Conservation (phyloP, 2,113 vertebrate species). For the Lipotes vexillifer region DNA sequence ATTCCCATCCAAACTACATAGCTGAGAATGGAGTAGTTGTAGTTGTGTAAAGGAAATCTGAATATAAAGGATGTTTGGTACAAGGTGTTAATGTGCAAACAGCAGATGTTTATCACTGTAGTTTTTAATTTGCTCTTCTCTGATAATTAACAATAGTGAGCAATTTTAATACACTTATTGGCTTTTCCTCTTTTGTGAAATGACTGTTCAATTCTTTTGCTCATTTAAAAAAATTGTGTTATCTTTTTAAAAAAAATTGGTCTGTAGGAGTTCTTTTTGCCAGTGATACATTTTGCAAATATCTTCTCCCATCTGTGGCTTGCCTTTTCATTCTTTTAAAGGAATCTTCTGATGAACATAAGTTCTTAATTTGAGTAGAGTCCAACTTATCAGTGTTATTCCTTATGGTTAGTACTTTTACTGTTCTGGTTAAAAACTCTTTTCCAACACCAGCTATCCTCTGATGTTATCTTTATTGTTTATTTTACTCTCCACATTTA, state of each 20-base stretch:
- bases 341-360: background rate
- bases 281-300: background rate
- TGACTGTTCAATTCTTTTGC: background rate
- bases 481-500: background rate
- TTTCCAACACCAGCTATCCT: background rate
- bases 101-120: conserved; percentile 2
- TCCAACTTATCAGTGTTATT: background rate
- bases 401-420: background rate
- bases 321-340: background rate
- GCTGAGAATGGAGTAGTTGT: background rate
- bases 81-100: background rate
- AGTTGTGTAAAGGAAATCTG: conserved; percentile 24
- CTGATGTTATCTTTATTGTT: background rate
- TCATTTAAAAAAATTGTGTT: background rate
- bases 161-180: conserved; percentile 9
- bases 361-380: background rate
- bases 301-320: background rate
- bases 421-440: background rate
- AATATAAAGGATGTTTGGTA: background rate
- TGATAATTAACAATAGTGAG: background rate
- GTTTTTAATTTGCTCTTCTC: conserved; percentile 17
- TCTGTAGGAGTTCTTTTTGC: background rate
- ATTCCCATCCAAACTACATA: background rate
- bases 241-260: background rate
- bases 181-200: background rate